Percentiles rank a stretch among this genome's conserved stretches.
Evolutionary conservation across 2,888 invertebrate species (phyloP).

Genomic region (Thumatha senex): DNA sequence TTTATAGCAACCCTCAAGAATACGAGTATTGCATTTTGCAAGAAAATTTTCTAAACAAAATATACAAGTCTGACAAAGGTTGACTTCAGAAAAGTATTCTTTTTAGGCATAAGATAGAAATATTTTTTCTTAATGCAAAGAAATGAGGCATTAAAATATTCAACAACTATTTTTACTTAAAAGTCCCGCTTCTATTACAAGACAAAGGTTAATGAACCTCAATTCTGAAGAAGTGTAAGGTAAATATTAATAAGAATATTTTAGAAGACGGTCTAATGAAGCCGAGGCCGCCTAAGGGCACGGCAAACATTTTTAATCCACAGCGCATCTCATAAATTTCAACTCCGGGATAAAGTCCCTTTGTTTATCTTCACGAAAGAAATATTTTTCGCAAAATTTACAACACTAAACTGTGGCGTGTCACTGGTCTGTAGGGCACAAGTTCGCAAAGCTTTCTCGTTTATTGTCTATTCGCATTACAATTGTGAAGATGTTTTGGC

Average conservation of each 20-base stretch:
- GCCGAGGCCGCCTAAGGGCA: slow-evolving; percentile 69
- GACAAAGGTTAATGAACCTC: slow-evolving; percentile 65
- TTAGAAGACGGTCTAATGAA: slow-evolving; percentile 73
- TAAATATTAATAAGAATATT: slow-evolving; percentile 80
- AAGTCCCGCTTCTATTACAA: slow-evolving; percentile 41
- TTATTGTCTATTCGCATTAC: slow-evolving; percentile 52
- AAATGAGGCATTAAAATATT: slow-evolving; percentile 34
- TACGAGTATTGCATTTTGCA: no score
- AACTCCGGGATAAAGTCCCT: slow-evolving; percentile 68
- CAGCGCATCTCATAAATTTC: slow-evolving; percentile 80
- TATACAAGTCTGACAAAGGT: no score
- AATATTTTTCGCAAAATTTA: slow-evolving; percentile 73
- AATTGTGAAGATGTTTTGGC: slow-evolving; percentile 43
- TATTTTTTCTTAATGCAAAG: no score
- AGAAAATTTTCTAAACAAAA: no score
- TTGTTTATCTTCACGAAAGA: slow-evolving; percentile 73
- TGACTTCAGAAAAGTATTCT: no score
- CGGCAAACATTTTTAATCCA: slow-evolving; percentile 80
- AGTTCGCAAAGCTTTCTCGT: slow-evolving; percentile 42
- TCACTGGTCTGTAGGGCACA: slow-evolving; percentile 37
- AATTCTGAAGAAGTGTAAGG: slow-evolving; percentile 71
- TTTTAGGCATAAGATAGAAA: no score
- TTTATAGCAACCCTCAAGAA: no score
- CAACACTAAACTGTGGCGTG: slow-evolving; percentile 58
- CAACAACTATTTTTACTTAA: slow-evolving; percentile 39